Conservation (phyloP, 2,888 invertebrate genomes). For the Cryptocephalus moraei region DNA sequence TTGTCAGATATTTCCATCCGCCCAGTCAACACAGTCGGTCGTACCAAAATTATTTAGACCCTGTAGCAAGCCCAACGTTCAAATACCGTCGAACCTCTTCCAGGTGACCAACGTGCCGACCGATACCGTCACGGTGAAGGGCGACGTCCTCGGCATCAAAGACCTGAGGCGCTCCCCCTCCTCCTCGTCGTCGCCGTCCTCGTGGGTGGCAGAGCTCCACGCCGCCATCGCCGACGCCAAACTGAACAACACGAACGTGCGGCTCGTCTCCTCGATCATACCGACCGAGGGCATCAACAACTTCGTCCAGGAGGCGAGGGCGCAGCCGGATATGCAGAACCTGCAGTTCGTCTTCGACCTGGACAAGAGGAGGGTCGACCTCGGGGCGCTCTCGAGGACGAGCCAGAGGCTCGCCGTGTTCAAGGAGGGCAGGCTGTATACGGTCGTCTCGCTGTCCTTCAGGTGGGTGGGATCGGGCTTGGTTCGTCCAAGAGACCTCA, state of each 20-base stretch:
- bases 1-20: too few relatives aligned
- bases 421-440: too few relatives aligned
- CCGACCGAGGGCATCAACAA: conserved; percentile 32
- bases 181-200: conserved; percentile 16
- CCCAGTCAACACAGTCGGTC: too few relatives aligned
- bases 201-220: conserved; percentile 28
- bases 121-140: conserved; percentile 23
- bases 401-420: too few relatives aligned
- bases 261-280: conserved; percentile 24
- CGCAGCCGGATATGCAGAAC: conserved; percentile 19
- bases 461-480: too few relatives aligned
- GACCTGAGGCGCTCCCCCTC: conserved; percentile 20
- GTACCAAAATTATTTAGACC: too few relatives aligned
- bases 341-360: conserved; percentile 44
- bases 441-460: too few relatives aligned
- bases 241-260: conserved; percentile 19
- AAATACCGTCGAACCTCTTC: too few relatives aligned
- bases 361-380: too few relatives aligned
- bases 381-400: too few relatives aligned
- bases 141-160: conserved; percentile 27
- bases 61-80: too few relatives aligned
- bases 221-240: conserved; percentile 15
- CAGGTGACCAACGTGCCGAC: conserved; percentile 16
- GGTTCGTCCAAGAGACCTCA: too few relatives aligned
- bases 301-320: conserved; percentile 26